Conservation (phyloP, 92 coral and sea anemone species). For the Heteractis magnifica region DNA sequence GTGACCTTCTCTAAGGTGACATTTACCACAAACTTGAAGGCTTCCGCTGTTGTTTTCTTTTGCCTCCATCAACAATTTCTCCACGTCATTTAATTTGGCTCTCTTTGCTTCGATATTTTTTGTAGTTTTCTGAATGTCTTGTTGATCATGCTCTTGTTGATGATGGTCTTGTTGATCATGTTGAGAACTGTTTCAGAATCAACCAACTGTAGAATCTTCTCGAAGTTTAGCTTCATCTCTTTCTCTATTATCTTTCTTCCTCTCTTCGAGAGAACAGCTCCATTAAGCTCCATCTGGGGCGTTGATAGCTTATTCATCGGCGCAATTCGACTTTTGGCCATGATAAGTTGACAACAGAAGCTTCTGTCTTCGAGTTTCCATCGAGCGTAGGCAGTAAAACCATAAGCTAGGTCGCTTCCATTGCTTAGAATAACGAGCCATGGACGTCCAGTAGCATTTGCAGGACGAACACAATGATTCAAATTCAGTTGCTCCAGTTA, state of each 20-base stretch:
- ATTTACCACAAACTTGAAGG: too few relatives aligned
- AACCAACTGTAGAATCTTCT: constrained; percentile 66
- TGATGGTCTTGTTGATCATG: constrained; percentile 64
- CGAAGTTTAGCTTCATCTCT: constrained; percentile 54
- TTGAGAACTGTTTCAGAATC: constrained; percentile 67
- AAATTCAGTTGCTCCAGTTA: constrained; percentile 37
- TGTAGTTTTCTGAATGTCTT: too few relatives aligned
- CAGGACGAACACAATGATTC: constrained; percentile 46
- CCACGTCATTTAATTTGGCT: too few relatives aligned
- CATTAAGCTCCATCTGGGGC: constrained; percentile 59
- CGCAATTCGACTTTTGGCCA: constrained; percentile 60
- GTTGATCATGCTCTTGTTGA: too few relatives aligned
- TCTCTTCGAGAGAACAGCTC: constrained; percentile 57
- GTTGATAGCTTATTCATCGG: constrained; percentile 58
- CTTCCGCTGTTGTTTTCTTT: too few relatives aligned
- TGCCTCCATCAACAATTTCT: too few relatives aligned
- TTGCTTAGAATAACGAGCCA: constrained; percentile 52
- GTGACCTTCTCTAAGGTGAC: too few relatives aligned
- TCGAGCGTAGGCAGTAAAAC: constrained; percentile 55
- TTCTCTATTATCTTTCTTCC: constrained; percentile 55
- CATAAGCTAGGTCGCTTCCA: constrained; percentile 59
- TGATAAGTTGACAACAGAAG: constrained; percentile 51
- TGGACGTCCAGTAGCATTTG: constrained; percentile 39
- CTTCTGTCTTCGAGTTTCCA: constrained; percentile 51
- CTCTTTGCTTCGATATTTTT: too few relatives aligned